These are phyloP conservation scores for Laticauda laticaudata DNA, from an alignment of 2,113 vertebrate species.

Conservation along the genomic window DNA sequence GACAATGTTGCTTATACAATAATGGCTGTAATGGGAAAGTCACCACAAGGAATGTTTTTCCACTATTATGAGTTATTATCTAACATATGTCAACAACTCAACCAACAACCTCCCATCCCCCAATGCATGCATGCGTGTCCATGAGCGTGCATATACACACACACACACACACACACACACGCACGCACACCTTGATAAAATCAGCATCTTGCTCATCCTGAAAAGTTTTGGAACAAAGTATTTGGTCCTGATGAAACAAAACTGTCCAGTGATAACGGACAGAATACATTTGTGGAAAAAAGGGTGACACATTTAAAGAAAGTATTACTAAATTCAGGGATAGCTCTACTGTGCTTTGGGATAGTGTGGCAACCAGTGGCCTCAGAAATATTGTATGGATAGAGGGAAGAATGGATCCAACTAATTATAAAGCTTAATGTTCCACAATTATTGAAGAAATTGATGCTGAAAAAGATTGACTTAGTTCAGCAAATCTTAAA, in stretches of 20 bases:
- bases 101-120: background rate
- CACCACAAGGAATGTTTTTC: background rate
- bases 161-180: background rate
- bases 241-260: background rate
- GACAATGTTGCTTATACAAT: background rate
- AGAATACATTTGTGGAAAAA: background rate
- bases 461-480: background rate
- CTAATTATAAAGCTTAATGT: background rate
- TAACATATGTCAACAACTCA: background rate
- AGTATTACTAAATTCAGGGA: background rate
- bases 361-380: background rate
- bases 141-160: accelerated
- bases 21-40: background rate
- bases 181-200: background rate
- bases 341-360: background rate
- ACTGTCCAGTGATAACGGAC: background rate
- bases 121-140: background rate
- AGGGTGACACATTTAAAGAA: background rate
- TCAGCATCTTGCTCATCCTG: background rate
- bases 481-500: background rate
- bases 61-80: background rate
- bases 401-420: background rate
- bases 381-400: background rate
- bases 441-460: background rate
- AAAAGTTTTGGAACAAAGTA: background rate